Evolutionary conservation across 2,113 vertebrate species (phyloP).

Genomic region (Rynchops niger): DNA sequence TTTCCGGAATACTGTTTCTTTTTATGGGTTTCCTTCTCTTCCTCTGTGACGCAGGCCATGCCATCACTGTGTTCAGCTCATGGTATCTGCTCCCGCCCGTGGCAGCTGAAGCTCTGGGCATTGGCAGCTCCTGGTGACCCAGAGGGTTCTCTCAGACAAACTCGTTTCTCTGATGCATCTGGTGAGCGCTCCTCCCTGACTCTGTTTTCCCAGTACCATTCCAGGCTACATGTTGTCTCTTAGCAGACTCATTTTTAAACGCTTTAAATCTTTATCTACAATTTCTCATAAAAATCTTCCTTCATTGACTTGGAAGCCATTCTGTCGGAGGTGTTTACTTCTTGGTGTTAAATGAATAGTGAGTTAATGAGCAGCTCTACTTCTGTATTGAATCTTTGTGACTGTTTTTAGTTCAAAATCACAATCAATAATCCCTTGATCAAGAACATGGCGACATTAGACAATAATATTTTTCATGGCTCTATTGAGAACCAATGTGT

Average conservation of each 20-base stretch:
- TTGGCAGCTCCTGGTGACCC: accelerated
- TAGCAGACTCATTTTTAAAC: not conserved
- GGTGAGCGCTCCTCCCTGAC: not conserved
- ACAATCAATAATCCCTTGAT: not conserved
- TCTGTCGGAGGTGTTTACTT: not conserved
- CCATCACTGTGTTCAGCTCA: accelerated
- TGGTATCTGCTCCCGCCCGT: accelerated
- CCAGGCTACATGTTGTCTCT: not conserved
- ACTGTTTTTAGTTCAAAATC: not conserved
- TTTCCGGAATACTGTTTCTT: not conserved
- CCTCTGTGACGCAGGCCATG: not conserved
- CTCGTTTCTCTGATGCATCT: accelerated
- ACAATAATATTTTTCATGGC: not conserved
- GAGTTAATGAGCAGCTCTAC: not conserved
- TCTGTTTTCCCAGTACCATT: not conserved
- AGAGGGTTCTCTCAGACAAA: not conserved
- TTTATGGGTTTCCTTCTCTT: not conserved
- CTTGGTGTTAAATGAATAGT: not conserved
- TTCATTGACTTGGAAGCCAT: not conserved
- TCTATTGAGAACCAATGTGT: not conserved
- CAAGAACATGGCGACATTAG: not conserved
- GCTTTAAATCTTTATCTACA: not conserved
- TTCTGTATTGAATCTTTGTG: not conserved
- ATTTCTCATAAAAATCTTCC: not conserved
- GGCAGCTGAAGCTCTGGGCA: not conserved